phyloP scores from a whole-genome alignment of 1,140 invertebrate species.

The Caenorhabditis briggsae region DNA sequence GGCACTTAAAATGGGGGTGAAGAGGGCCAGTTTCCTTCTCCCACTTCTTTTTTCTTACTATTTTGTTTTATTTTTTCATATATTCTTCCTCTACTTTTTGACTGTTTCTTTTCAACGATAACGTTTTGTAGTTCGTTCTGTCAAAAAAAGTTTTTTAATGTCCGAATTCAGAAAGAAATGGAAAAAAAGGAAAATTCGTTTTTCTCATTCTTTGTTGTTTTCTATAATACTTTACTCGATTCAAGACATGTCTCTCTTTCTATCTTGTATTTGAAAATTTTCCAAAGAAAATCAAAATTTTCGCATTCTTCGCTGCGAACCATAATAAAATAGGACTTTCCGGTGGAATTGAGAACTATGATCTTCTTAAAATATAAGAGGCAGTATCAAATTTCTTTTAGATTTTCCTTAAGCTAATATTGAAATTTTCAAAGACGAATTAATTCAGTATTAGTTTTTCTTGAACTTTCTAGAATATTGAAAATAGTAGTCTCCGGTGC shows the following conservation, averaged over 20 bases:
- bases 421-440: too few relatives aligned
- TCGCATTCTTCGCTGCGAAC: not conserved
- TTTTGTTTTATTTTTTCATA: slow-evolving; percentile 34
- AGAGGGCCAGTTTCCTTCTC: slow-evolving; percentile 24
- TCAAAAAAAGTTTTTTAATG: not conserved
- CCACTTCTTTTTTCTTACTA: slow-evolving; percentile 21
- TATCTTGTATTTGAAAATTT: not conserved
- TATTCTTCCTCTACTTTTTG: not conserved
- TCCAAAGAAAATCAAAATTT: not conserved
- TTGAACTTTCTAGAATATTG: too few relatives aligned
- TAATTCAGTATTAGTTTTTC: too few relatives aligned
- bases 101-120: not conserved
- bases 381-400: too few relatives aligned
- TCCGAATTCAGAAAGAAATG: not conserved
- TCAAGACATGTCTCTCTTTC: not conserved
- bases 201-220: not conserved
- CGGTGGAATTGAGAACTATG: too few relatives aligned
- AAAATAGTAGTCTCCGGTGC: too few relatives aligned
- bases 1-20: slow-evolving; percentile 29
- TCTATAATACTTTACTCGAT: slow-evolving; percentile 12
- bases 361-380: too few relatives aligned
- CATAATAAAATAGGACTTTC: too few relatives aligned
- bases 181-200: not conserved
- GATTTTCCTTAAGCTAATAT: too few relatives aligned
- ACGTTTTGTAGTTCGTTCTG: too few relatives aligned